A percentile compares a stretch with the other conserved stretches of the same genome.
These are phyloP conservation scores for Leguminivora glycinivorella DNA, from an alignment of 1,140 invertebrate genomes.

Conservation along the genomic window DNA sequence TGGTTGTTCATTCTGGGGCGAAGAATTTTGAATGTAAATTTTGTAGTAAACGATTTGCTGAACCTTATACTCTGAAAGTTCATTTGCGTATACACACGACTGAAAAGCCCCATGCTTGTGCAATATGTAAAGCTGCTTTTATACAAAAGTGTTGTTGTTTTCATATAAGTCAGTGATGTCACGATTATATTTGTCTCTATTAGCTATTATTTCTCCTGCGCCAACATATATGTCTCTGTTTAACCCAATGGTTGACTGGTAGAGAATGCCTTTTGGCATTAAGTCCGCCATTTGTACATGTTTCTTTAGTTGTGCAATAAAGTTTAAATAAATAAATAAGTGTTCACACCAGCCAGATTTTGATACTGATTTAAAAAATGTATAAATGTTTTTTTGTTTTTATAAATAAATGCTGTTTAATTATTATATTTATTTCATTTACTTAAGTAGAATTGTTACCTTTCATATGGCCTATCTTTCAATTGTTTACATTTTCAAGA, in stretches of 20 bases:
- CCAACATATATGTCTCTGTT: no score
- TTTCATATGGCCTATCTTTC: no score
- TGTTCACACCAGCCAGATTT: slow-evolving; percentile 32
- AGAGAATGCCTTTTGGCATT: no score
- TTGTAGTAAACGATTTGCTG: slow-evolving; percentile 80
- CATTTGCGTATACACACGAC: slow-evolving; percentile 74
- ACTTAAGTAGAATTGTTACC: background rate
- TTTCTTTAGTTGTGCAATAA: no score
- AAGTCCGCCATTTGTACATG: no score
- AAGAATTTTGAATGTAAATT: slow-evolving; percentile 82
- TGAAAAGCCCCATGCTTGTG: slow-evolving; percentile 45
- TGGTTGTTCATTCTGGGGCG: slow-evolving; percentile 80
- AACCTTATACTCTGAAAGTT: slow-evolving; percentile 65
- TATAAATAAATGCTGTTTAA: background rate
- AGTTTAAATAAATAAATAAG: slow-evolving; percentile 37
- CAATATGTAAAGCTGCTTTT: slow-evolving; percentile 51
- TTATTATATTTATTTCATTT: background rate
- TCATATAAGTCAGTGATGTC: no score
- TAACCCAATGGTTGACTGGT: no score
- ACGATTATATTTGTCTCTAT: no score
- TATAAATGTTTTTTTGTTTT: background rate
- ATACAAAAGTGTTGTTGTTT: slow-evolving; percentile 44
- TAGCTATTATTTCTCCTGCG: no score
- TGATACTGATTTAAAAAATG: slow-evolving; percentile 29
- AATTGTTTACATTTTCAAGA: no score